Percentiles rank a stretch among this genome's conserved stretches.
These are phyloP conservation scores for Campoplex capitator DNA, from an alignment of 2,888 invertebrate genomes.

Conservation along the genomic window DNA sequence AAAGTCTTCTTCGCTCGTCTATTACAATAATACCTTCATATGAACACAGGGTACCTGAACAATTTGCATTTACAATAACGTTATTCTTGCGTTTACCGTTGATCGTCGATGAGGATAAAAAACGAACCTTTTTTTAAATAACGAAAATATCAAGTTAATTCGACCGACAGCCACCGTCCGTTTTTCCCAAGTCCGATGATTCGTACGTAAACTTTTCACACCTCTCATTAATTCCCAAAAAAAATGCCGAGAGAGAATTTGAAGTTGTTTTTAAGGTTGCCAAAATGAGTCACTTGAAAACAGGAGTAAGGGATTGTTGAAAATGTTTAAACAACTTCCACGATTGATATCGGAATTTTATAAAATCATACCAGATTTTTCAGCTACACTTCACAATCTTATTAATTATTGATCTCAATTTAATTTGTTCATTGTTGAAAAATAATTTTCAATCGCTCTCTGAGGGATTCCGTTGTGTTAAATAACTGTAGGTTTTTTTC, in stretches of 20 bases:
- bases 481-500: not conserved
- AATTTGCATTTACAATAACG: conserved; percentile 61
- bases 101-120: conserved; percentile 27
- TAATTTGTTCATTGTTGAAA: not conserved
- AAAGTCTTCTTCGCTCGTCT: not conserved
- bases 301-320: not conserved
- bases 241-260: not conserved
- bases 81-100: conserved; percentile 48
- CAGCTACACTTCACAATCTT: not conserved
- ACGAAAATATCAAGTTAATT: not conserved
- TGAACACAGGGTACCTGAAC: conserved; percentile 66
- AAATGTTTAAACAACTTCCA: not conserved
- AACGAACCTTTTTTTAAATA: conserved; percentile 7
- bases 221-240: not conserved
- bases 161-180: conserved; percentile 40
- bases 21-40: conserved; percentile 42
- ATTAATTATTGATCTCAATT: not conserved
- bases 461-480: not conserved
- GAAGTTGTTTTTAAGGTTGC: not conserved
- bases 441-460: not conserved
- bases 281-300: not conserved
- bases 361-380: not conserved
- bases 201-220: conserved; percentile 14
- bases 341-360: not conserved
- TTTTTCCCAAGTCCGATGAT: conserved; percentile 12